These are phyloP conservation scores for Drosophila demipolita DNA, from an alignment of 2,888 invertebrate genomes.

Conservation along the genomic window DNA sequence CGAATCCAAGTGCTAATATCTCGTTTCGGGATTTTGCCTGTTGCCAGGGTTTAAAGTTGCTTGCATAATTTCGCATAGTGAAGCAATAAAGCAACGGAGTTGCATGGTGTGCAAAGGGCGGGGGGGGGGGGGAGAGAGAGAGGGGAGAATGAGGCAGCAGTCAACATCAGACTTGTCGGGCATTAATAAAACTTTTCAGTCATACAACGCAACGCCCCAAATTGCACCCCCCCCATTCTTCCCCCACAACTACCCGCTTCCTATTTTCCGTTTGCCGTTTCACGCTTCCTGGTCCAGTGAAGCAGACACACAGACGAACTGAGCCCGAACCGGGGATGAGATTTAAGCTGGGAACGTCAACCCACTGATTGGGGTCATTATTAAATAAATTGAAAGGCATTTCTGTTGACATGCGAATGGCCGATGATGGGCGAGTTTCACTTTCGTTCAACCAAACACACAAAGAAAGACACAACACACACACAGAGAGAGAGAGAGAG, in stretches of 20 bases:
- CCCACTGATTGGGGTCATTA: constrained; percentile 67
- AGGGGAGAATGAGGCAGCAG: constrained; percentile 16
- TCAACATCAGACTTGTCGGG: constrained; percentile 35
- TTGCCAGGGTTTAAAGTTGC: constrained; percentile 68
- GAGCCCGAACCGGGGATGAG: constrained; percentile 10
- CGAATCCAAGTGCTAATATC: constrained; percentile 56
- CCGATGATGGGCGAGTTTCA: constrained; percentile 25
- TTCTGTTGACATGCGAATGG: constrained; percentile 57
- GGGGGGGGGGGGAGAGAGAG: neutral
- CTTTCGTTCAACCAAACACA: neutral
- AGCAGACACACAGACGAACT: constrained; percentile 15
- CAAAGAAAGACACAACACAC: neutral
- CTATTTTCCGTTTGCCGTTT: neutral
- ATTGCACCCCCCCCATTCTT: neutral
- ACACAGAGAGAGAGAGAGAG: neutral
- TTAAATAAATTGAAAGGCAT: constrained; percentile 67
- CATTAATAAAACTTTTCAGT: constrained; percentile 59
- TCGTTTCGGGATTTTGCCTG: constrained; percentile 36
- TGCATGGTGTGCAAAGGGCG: neutral
- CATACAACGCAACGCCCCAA: constrained; percentile 22
- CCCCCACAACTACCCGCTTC: neutral
- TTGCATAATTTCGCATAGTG: constrained; percentile 77
- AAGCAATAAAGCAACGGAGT: constrained; percentile 33
- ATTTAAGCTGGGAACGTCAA: constrained; percentile 47
- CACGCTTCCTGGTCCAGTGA: neutral